Evolutionary conservation across 2,888 invertebrate species (phyloP).

Genomic region (Leucophenga maculata): DNA sequence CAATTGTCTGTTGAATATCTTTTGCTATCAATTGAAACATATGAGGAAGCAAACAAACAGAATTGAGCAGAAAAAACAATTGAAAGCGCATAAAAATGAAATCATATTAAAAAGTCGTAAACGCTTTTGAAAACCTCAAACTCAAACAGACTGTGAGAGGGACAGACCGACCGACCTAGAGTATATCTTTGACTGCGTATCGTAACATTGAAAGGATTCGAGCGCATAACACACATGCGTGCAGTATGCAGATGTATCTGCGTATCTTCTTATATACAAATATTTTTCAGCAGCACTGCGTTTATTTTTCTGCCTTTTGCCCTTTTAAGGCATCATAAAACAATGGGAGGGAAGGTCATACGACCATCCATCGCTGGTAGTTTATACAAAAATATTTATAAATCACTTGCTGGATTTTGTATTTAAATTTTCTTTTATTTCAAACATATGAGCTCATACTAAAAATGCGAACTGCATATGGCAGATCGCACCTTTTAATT

Average conservation of each 20-base stretch:
- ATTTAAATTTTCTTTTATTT: no score
- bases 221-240: conserved; percentile 27
- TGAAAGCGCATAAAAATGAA: conserved; percentile 33
- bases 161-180: not conserved
- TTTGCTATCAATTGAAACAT: conserved; percentile 27
- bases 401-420: no score
- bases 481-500: not conserved
- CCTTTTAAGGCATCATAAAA: conserved; percentile 51
- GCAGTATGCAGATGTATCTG: conserved; percentile 22
- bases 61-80: not conserved
- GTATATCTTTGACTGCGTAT: not conserved
- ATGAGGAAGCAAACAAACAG: not conserved
- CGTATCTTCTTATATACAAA: not conserved
- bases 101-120: conserved; percentile 53
- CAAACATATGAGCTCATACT: no score
- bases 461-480: no score
- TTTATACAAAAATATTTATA: not conserved
- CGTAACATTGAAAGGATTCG: conserved; percentile 14
- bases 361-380: not conserved
- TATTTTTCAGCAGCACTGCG: not conserved
- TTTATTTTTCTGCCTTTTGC: not conserved
- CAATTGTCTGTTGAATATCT: not conserved
- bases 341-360: conserved; percentile 59
- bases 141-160: not conserved
- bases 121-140: conserved; percentile 30